Evolutionary conservation across 1,140 invertebrate species (phyloP).

Genomic region (Probaryconus sp.): DNA sequence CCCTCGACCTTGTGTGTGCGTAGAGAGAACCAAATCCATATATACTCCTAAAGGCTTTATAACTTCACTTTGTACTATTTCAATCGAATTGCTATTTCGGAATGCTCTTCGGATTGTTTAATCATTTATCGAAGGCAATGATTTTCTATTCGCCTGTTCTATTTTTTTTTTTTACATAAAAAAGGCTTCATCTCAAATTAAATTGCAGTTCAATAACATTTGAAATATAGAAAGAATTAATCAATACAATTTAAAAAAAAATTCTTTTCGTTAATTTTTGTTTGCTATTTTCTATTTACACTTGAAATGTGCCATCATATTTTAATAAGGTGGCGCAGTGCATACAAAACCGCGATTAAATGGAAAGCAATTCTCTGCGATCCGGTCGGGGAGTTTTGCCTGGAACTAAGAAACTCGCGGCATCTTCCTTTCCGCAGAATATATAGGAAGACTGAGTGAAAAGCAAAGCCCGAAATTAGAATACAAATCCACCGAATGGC

Average conservation of each 20-base stretch:
- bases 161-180: too few relatives aligned
- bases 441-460: slow-evolving; percentile 64
- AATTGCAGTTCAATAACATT: too few relatives aligned
- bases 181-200: too few relatives aligned
- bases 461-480: slow-evolving; percentile 75
- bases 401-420: slow-evolving; percentile 65
- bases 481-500: slow-evolving; percentile 70
- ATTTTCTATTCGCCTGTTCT: too few relatives aligned
- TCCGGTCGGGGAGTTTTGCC: slow-evolving; percentile 56
- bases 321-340: slow-evolving; percentile 14
- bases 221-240: too few relatives aligned
- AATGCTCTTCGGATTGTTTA: slow-evolving; percentile 47
- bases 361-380: slow-evolving; percentile 69
- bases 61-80: slow-evolving; percentile 64
- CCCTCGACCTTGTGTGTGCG: slow-evolving; percentile 63
- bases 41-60: slow-evolving; percentile 62
- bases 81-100: slow-evolving; percentile 55
- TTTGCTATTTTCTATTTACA: slow-evolving; percentile 7
- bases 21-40: slow-evolving; percentile 41
- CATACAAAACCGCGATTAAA: slow-evolving; percentile 67
- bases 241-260: too few relatives aligned
- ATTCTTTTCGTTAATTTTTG: too few relatives aligned
- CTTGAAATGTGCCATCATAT: slow-evolving; percentile 13
- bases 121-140: slow-evolving; percentile 52
- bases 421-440: slow-evolving; percentile 36